Evolutionary conservation across 2,113 vertebrate genomes (phyloP), one percentile per base, ranked within the genome.

Genomic region (Phaethon lepturus): DNA sequence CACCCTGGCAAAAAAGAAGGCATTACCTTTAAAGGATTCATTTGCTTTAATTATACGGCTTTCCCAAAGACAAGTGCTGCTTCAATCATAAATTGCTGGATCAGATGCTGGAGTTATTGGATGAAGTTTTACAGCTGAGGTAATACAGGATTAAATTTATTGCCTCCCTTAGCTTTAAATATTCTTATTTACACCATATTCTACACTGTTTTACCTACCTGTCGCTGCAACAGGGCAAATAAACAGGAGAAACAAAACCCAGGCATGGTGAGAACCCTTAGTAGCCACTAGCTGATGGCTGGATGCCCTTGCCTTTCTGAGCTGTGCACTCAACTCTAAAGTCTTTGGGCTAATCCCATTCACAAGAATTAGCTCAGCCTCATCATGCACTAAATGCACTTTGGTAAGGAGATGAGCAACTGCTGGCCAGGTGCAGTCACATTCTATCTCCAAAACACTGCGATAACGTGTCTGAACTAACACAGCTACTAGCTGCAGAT

Each of bases 31-130:
- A 86, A 55, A 95, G 33, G 53, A 86, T 94, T 83, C 19, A 84
- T 86, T 78, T 92, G 40, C 72, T 97, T 91, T 95, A 95, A 94
- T 93, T 84, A 93, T 38, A 95, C 66, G 75, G 52, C 91, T 88
- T 91, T 89, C 44, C 60, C 76, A 81, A 68, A 92, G 92, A 95
- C 40, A 93, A 84, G 76, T 64, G 78, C 49, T 66, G 49, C 66
- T 72, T 94, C 86, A 74, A 13, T 72, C 76, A 72, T 75, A 47
- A 92, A 67, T 72, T 94, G 86, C 44, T 95, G 83, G 83, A 92
- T 84, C 22, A 93, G 64, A 45, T 60, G 68, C 60, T 95, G 68
- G 72, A 91, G 83, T 84, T 87, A 95, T 20, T 88, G 79, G 63
- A 90, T 81, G 47, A 94, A 93, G 83, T 72, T 81, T 63, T 53